Conservation (phyloP, 2,888 invertebrate species). For the Perizoma flavofasciatum region DNA sequence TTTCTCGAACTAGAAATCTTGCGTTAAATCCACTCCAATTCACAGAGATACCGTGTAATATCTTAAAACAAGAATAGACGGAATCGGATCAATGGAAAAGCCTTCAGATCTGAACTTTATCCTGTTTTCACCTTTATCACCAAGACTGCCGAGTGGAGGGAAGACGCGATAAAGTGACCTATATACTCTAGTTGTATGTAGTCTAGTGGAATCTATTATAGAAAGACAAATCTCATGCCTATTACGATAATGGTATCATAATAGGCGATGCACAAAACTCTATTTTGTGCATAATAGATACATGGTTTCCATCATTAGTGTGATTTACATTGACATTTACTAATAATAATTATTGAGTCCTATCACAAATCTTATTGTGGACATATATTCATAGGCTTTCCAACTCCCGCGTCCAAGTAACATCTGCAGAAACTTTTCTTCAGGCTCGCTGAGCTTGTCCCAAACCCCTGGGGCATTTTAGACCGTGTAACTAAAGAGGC, state of each 20-base stretch:
- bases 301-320: no score
- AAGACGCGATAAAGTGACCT: conserved; percentile 14
- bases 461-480: conserved; percentile 20
- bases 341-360: no score
- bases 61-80: not conserved
- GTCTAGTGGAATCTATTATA: no score
- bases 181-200: conserved; percentile 2
- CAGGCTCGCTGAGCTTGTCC: conserved; percentile 2
- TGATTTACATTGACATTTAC: no score
- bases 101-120: conserved; percentile 9
- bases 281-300: no score
- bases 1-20: no score
- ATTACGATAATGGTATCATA: no score
- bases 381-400: conserved; percentile 3
- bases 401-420: conserved; percentile 5
- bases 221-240: no score
- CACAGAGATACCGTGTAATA: not conserved
- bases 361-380: no score
- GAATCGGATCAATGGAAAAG: conserved; percentile 10
- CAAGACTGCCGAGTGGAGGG: conserved; percentile 4
- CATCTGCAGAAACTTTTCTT: not conserved
- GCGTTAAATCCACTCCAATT: not conserved
- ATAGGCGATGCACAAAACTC: no score
- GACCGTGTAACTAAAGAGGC: conserved; percentile 28
- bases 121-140: no score